Evolutionary conservation across 64 coral and sea anemone genomes (phyloP).

Genomic region (Montipora cactus): DNA sequence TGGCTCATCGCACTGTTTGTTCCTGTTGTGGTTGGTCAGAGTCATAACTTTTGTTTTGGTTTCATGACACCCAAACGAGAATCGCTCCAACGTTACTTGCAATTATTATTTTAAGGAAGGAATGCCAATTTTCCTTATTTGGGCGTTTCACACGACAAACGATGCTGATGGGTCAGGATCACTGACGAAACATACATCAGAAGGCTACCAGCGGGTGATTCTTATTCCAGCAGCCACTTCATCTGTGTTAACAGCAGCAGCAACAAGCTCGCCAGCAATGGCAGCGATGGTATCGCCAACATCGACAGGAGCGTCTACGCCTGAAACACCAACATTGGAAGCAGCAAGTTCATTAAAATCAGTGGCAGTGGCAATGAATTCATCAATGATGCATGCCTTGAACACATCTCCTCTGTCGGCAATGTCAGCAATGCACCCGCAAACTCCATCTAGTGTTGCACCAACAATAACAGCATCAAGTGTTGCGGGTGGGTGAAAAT

Average conservation of each 20-base stretch:
- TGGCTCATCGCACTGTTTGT: no score
- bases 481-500: background rate
- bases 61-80: no score
- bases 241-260: background rate
- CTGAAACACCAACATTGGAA: background rate
- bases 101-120: slow-evolving; percentile 17
- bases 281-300: background rate
- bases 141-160: slow-evolving; percentile 25
- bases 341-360: background rate
- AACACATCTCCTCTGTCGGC: background rate
- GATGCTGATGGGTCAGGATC: background rate
- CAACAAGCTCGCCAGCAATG: background rate
- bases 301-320: no score
- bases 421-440: background rate
- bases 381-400: background rate
- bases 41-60: no score
- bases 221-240: background rate
- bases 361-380: background rate
- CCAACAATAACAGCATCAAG: background rate
- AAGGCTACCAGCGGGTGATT: background rate
- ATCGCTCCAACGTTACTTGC: background rate
- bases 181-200: background rate
- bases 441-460: background rate
- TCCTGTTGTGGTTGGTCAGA: no score
- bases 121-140: slow-evolving; percentile 32